These are phyloP conservation scores for Drusus annulatus DNA, from an alignment of 1,140 invertebrate genomes.

Conservation along the genomic window DNA sequence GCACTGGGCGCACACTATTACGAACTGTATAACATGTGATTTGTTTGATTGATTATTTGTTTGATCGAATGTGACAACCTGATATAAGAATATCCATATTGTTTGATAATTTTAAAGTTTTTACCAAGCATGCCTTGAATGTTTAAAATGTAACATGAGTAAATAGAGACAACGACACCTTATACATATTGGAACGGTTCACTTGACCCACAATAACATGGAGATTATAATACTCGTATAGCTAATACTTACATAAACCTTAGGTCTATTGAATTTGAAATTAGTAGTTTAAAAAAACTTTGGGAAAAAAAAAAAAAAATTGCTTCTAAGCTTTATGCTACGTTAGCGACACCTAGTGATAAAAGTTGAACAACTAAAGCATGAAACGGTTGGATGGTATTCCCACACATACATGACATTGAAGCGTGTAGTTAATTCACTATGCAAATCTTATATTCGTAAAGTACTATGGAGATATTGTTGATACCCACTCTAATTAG, in stretches of 20 bases:
- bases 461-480: slow-evolving; percentile 3
- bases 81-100: background rate
- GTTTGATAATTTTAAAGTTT: slow-evolving; percentile 29
- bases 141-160: slow-evolving; percentile 50
- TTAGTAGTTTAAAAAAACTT: slow-evolving; percentile 50
- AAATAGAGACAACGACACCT: slow-evolving; percentile 59
- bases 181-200: slow-evolving; percentile 35
- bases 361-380: slow-evolving; percentile 69
- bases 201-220: slow-evolving; percentile 34
- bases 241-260: slow-evolving; percentile 49
- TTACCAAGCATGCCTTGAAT: slow-evolving; percentile 57
- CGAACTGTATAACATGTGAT: background rate
- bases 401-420: slow-evolving; percentile 55
- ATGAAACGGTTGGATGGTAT: slow-evolving; percentile 64
- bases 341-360: slow-evolving; percentile 72
- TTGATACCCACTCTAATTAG: background rate
- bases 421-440: slow-evolving; percentile 69
- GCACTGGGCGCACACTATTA: too few species aligned
- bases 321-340: slow-evolving; percentile 61
- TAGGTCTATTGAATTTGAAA: slow-evolving; percentile 56
- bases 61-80: background rate
- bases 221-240: slow-evolving; percentile 37
- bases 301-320: slow-evolving; percentile 51
- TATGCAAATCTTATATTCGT: slow-evolving; percentile 42
- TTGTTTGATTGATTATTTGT: background rate